Evolutionary conservation across 2,797 vertebrate genomes (phyloP).

Genomic region (Lemur catta): DNA sequence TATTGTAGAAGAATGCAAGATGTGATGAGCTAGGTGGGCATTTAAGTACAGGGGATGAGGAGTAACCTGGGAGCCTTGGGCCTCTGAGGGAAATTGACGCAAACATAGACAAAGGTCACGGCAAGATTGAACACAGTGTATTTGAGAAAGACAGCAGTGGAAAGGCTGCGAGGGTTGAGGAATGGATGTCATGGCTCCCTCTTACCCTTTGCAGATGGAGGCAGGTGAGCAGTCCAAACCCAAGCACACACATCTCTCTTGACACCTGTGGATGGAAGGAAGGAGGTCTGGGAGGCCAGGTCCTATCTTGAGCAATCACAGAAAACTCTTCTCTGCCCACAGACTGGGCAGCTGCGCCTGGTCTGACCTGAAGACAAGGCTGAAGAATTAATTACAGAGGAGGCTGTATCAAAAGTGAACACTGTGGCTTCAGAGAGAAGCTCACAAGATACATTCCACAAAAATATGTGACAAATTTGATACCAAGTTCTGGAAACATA

Average conservation of each 20-base stretch:
- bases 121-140: background rate
- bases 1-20: background rate
- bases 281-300: background rate
- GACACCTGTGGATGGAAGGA: background rate
- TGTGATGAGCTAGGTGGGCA: background rate
- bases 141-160: background rate
- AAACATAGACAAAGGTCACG: background rate
- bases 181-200: background rate
- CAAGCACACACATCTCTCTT: background rate
- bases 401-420: background rate
- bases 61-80: background rate
- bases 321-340: background rate
- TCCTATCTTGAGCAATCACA: background rate
- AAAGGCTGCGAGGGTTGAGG: background rate
- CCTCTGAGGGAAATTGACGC: background rate
- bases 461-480: background rate
- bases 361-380: background rate
- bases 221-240: background rate
- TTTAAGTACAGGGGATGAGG: background rate
- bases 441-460: background rate
- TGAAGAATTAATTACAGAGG: background rate
- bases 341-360: background rate
- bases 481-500: background rate
- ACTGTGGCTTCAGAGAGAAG: background rate
- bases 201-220: background rate